Evolutionary conservation across 2,113 vertebrate species (phyloP).

Genomic region (Ramphastos sulfuratus): DNA sequence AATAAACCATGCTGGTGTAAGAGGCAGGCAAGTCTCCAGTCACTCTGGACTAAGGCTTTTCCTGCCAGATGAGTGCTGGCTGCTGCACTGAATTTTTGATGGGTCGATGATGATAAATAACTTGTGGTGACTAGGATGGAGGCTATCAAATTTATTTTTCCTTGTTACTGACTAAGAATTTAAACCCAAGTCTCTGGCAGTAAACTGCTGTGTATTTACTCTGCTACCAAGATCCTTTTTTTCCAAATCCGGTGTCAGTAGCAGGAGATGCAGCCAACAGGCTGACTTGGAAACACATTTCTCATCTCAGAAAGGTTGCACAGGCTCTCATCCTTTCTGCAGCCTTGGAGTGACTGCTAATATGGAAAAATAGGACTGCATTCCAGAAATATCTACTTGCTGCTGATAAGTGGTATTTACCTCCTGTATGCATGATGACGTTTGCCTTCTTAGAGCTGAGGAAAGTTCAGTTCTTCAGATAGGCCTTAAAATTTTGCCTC

Average conservation of each 20-base stretch:
- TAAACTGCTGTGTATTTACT: background rate
- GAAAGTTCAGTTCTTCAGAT: background rate
- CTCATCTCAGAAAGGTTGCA: background rate
- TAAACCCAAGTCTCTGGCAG: background rate
- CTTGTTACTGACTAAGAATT: background rate
- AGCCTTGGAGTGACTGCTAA: background rate
- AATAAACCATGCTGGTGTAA: background rate
- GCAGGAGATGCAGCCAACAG: background rate
- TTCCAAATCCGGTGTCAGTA: background rate
- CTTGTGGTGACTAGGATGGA: background rate
- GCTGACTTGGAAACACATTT: background rate
- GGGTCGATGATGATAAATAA: slow-evolving; percentile 3
- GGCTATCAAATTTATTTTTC: background rate
- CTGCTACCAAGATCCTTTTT: background rate
- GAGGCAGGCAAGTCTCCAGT: background rate
- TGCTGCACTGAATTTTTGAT: background rate
- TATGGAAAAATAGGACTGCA: background rate
- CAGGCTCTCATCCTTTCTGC: background rate
- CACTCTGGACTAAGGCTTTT: background rate
- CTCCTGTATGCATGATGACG: background rate
- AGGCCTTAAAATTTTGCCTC: background rate
- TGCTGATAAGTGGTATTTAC: background rate
- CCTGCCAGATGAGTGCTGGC: background rate
- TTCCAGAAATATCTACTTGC: background rate
- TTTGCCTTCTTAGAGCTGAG: background rate